Base-by-base conservation (phyloP, 2,113 vertebrate species). In the Bubo bubo region DNA sequence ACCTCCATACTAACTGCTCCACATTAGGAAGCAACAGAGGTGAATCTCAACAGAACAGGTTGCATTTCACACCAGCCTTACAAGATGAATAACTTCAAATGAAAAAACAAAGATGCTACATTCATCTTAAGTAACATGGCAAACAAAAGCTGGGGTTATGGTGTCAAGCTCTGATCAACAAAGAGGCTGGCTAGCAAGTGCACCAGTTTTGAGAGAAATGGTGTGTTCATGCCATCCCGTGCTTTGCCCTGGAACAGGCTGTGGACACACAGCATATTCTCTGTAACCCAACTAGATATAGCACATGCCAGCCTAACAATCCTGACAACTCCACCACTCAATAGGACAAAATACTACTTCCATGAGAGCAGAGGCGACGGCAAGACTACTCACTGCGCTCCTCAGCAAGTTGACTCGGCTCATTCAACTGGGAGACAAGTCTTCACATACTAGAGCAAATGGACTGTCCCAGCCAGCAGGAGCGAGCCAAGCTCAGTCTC, bases 371-470 rank as follows among this genome's bases (percentile, higher is more conserved):
- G n/a, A 75, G 52, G 27, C 28, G 80, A 73, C 27, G 64, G 58
- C 60, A 86, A 6, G 14, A 56, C 39, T 10, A 11, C 34, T 22
- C 56, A 41, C 3, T 2, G 1, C 71, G 21, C 23, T 74, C 35
- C 80, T 77, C 64, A 60, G 49, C 21, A 32, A 55, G 27, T 5
- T 4, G 1, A 37, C 32, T 32, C 26, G 49, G 41, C 62, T 71
- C 39, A 32, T 28, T n/a, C 26, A 35, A 19, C 17, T 20, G 35
- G 28, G 30, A 79, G 50, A 67, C 1, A 5, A 71, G 9, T 7
- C 56, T 60, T 30, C 30, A 7, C 10, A 2, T 32, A 8, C 34
- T 6, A 9, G n/a, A 82, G 49, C n/a, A 43, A 82, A 0, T 0
- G 23, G 59, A 53, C 19, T 21, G 58, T 16, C 52, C 39, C 30